A percentile compares a stretch with the other conserved stretches of the same genome.
Conservation (phyloP, 2,797 vertebrate genomes). For the Halcyon leucocephala region DNA sequence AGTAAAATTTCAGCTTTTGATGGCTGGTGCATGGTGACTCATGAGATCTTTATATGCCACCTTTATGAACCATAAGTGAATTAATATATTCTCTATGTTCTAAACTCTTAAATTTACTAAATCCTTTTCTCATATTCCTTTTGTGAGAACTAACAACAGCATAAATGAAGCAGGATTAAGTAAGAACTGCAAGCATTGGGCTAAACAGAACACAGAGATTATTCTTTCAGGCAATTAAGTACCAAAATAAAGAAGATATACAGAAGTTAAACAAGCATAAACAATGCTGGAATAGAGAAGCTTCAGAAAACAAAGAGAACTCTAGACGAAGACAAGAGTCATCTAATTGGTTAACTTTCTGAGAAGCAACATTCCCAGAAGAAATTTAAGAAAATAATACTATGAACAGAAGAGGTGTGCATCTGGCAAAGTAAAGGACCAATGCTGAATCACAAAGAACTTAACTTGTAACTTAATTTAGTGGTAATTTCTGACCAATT, state of each 20-base stretch:
- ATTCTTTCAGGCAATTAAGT: neutral
- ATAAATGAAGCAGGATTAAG: neutral
- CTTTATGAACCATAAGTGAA: neutral
- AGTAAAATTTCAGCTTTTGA: neutral
- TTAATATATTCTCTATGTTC: neutral
- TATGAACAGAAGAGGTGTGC: neutral
- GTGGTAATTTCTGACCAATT: neutral
- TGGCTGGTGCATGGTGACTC: neutral
- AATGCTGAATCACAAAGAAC: neutral
- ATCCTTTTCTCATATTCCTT: neutral
- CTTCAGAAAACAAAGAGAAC: neutral
- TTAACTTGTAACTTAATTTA: neutral
- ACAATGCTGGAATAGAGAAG: neutral
- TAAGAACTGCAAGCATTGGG: neutral
- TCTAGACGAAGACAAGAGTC: neutral
- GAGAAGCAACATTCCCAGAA: neutral
- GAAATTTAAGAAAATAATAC: neutral
- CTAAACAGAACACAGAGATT: neutral
- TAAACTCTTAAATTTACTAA: neutral
- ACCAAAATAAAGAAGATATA: neutral
- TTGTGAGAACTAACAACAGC: neutral
- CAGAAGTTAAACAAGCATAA: neutral
- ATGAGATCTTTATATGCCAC: neutral
- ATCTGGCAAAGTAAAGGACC: neutral
- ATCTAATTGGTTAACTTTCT: neutral